Evolutionary conservation across 2,113 vertebrate genomes (phyloP).

Genomic region (Motacilla alba): DNA sequence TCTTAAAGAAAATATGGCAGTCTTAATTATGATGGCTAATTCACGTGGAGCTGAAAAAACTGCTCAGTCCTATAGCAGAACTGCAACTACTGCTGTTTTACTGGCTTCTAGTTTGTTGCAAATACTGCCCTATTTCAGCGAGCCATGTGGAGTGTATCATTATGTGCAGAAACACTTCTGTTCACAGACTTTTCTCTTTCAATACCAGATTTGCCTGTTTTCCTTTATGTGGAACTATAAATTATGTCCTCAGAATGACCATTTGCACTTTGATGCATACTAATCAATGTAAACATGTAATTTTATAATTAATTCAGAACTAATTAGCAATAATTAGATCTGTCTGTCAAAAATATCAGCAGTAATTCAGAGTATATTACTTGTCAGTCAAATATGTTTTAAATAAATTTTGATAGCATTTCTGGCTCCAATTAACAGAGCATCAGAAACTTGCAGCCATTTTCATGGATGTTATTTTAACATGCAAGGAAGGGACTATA

Average conservation of each 20-base stretch:
- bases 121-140: neutral
- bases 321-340: conserved; percentile 36
- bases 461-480: neutral
- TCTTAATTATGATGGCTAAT: neutral
- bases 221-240: neutral
- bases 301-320: conserved; percentile 32
- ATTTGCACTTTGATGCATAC: neutral
- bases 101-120: neutral
- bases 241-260: conserved; percentile 31
- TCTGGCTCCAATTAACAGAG: neutral
- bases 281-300: neutral
- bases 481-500: neutral
- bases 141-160: neutral
- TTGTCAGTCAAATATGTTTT: conserved; percentile 27
- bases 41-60: neutral
- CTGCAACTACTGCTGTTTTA: neutral
- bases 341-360: conserved; percentile 23
- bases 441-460: neutral
- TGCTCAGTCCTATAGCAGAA: neutral
- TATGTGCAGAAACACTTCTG: neutral
- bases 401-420: neutral
- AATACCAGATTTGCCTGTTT: neutral
- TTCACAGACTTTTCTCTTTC: neutral
- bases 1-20: neutral
- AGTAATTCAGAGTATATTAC: neutral